Conservation (phyloP, 2,113 vertebrate species). For the Cavia porcellus region DNA sequence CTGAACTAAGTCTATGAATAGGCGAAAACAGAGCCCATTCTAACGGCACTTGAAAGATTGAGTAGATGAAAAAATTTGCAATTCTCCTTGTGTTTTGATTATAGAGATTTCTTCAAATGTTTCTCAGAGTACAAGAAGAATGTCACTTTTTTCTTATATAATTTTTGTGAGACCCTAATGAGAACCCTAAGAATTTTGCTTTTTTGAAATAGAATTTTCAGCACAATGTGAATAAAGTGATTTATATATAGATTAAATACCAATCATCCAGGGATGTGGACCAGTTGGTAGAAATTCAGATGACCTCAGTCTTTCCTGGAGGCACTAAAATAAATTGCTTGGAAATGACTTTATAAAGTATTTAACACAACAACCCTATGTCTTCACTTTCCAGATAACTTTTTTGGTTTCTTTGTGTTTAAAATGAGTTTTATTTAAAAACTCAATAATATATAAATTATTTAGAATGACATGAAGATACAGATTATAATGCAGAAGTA, state of each 20-base stretch:
- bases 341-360: neutral
- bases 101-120: neutral
- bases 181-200: neutral
- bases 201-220: slow-evolving; percentile 37
- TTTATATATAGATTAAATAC: neutral
- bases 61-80: neutral
- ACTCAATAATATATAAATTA: neutral
- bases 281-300: neutral
- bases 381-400: neutral
- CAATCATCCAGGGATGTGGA: neutral
- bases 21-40: neutral
- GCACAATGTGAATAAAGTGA: neutral
- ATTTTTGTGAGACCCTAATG: slow-evolving; percentile 19
- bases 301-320: neutral
- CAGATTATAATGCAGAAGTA: neutral
- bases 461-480: neutral
- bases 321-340: neutral
- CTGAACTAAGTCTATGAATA: neutral
- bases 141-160: neutral
- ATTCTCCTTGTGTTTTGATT: neutral
- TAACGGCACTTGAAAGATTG: neutral
- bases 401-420: neutral
- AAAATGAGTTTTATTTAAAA: neutral
- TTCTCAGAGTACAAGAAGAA: slow-evolving; percentile 35
- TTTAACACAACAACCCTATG: neutral